Evolutionary conservation across 2,113 vertebrate genomes (phyloP).

Genomic region (Phalacrocorax aristotelis): DNA sequence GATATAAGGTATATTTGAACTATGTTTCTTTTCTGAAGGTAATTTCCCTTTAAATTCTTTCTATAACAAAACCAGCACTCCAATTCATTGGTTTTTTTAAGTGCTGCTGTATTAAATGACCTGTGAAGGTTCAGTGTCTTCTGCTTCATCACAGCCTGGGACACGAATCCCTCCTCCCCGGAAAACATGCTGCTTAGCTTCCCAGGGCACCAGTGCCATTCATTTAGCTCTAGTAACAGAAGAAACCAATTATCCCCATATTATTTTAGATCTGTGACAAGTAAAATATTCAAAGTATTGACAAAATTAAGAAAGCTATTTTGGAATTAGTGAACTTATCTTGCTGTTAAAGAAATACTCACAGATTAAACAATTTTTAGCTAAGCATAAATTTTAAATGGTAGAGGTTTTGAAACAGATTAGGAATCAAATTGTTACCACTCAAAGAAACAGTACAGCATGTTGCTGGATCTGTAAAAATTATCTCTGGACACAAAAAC

Average conservation of each 20-base stretch:
- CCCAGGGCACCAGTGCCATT: fast-evolving
- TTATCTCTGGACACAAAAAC: neutral
- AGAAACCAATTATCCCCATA: neutral
- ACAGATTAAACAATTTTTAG: neutral
- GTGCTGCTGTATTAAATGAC: neutral
- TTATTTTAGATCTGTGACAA: neutral
- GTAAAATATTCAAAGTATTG: neutral
- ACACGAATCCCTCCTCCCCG: neutral
- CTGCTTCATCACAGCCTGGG: neutral
- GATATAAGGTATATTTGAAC: neutral
- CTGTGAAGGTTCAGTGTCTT: neutral
- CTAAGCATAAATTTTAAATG: neutral
- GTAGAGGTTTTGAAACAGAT: neutral
- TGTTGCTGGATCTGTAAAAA: neutral
- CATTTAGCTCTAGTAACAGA: neutral
- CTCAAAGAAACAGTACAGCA: neutral
- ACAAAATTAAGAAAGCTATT: neutral
- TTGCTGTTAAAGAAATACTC: neutral
- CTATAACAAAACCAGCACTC: neutral
- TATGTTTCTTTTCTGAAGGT: neutral
- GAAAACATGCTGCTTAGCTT: neutral
- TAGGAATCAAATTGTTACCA: neutral
- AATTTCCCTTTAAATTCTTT: neutral
- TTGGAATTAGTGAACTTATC: neutral
- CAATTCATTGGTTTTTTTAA: neutral